A percentile compares a stretch with the other conserved stretches of the same genome.
These are phyloP conservation scores for Salvelinus alpinus DNA, from an alignment of 2,113 vertebrate species.

Conservation along the genomic window DNA sequence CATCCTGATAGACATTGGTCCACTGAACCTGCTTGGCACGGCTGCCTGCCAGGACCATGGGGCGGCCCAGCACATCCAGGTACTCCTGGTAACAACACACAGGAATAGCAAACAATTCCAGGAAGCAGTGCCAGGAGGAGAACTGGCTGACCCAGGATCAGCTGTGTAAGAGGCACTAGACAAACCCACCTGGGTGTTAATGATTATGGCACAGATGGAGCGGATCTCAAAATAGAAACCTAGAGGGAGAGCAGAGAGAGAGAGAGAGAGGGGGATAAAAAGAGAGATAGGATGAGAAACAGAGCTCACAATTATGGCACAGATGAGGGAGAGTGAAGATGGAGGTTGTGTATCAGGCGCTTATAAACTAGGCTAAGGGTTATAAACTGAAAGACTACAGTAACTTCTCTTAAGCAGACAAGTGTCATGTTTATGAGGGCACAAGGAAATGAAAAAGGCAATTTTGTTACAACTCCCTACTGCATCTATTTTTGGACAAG, in stretches of 20 bases:
- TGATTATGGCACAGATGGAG: constrained; percentile 82
- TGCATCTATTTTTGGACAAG: too few species aligned
- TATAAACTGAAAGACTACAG: background rate
- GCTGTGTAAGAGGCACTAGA: constrained; percentile 58
- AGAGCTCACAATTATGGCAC: background rate
- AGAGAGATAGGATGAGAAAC: constrained; percentile 12
- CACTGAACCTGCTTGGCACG: constrained; percentile 97
- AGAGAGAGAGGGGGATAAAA: constrained; percentile 24
- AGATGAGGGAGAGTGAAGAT: background rate
- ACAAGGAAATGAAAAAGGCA: too few species aligned
- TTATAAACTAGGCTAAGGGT: constrained; percentile 29
- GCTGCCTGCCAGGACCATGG: constrained; percentile 96
- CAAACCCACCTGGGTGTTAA: constrained; percentile 81
- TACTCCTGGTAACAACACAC: constrained; percentile 84
- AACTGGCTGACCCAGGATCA: constrained; percentile 36
- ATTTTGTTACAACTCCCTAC: too few species aligned
- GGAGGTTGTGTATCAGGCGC: constrained; percentile 38
- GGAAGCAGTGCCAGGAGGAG: constrained; percentile 20
- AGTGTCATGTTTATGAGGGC: too few species aligned
- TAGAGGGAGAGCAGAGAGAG: constrained; percentile 40
- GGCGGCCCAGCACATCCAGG: constrained; percentile 93
- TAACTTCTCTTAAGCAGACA: too few species aligned
- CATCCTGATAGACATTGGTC: constrained; percentile 98
- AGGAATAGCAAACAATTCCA: constrained; percentile 13
- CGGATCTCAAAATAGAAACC: constrained; percentile 84